Conservation (phyloP, 1,140 invertebrate genomes). For the Danaus melanippus region DNA sequence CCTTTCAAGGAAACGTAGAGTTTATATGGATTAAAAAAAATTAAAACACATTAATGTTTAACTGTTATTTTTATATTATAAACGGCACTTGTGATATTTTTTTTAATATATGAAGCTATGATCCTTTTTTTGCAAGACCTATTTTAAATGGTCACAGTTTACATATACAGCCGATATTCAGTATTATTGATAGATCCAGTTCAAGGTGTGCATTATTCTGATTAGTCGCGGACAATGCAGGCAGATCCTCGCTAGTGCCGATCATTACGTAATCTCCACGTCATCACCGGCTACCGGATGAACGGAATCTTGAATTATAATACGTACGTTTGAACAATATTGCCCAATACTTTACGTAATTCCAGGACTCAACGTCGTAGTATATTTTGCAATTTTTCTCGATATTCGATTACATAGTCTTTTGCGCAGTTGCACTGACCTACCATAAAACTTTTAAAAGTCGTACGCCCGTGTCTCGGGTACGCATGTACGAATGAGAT, state of each 20-base stretch:
- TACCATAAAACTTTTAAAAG: constrained; percentile 35
- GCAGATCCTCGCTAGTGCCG: constrained; percentile 1
- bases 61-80: too few relatives aligned
- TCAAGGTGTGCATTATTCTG: too few relatives aligned
- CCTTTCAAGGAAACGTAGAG: too few relatives aligned
- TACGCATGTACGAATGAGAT: constrained; percentile 8
- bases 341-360: constrained; percentile 59
- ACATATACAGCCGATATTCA: too few relatives aligned
- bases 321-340: constrained; percentile 56
- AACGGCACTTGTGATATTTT: too few relatives aligned
- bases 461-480: background rate
- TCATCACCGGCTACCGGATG: constrained; percentile 36
- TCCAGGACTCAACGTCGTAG: constrained; percentile 45
- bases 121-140: too few relatives aligned
- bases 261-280: constrained; percentile 30
- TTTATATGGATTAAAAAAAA: too few relatives aligned
- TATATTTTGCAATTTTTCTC: constrained; percentile 50
- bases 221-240: too few relatives aligned
- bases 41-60: too few relatives aligned
- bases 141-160: too few relatives aligned
- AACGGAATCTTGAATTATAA: constrained; percentile 35
- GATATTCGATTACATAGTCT: constrained; percentile 42
- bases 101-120: too few relatives aligned
- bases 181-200: too few relatives aligned
- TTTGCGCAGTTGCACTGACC: constrained; percentile 41